Conservation (phyloP, 2,113 vertebrate genomes). For the Irena cyanogastra region DNA sequence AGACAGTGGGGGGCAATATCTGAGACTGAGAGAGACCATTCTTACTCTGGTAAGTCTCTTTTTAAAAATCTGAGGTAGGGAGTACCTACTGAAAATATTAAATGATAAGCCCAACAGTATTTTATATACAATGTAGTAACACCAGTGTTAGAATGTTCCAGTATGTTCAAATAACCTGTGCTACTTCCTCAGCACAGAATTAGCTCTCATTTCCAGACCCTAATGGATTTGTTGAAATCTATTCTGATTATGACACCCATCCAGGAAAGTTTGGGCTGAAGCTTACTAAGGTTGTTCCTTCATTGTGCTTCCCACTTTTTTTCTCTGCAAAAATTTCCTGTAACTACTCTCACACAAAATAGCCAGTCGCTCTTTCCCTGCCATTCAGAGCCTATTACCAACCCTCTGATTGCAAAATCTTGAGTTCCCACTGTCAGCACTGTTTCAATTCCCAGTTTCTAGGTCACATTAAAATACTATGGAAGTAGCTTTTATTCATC, state of each 20-base stretch:
- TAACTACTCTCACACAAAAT: background rate
- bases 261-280: background rate
- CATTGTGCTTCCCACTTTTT: background rate
- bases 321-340: background rate
- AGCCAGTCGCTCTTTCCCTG: background rate
- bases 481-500: background rate
- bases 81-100: background rate
- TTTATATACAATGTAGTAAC: background rate
- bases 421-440: background rate
- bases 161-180: background rate
- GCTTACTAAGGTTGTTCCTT: background rate
- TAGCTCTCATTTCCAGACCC: background rate
- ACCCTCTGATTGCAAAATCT: background rate
- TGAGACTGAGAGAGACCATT: background rate
- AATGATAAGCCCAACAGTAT: background rate
- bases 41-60: background rate
- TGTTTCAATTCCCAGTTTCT: conserved; percentile 30
- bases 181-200: background rate
- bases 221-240: background rate
- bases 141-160: background rate
- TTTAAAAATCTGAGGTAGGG: background rate
- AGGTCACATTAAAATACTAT: conserved; percentile 35
- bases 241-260: background rate
- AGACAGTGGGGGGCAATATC: rapidly evolving
- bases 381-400: background rate